Evolutionary conservation across 2,113 vertebrate species (phyloP).

Genomic region (Charina bottae): DNA sequence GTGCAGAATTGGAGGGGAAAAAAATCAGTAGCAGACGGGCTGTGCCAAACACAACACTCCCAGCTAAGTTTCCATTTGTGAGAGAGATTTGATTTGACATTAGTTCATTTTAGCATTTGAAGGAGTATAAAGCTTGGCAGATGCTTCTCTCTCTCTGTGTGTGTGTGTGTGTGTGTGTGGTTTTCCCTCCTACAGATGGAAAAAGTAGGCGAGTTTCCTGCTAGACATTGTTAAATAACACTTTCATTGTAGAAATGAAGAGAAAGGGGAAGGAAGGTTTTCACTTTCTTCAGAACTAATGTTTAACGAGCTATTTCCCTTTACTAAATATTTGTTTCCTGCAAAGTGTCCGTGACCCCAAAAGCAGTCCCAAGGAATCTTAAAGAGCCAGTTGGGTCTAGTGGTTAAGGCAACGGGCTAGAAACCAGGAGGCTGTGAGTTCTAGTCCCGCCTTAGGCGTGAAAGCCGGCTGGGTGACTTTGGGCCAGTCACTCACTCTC

Average conservation of each 20-base stretch:
- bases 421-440: too few relatives aligned
- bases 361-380: not conserved
- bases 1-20: constrained; percentile 24
- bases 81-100: constrained; percentile 68
- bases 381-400: too few relatives aligned
- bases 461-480: too few relatives aligned
- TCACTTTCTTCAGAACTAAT: constrained; percentile 62
- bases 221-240: constrained; percentile 61
- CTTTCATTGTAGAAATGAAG: constrained; percentile 62
- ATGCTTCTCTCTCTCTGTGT: constrained; percentile 23
- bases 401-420: too few relatives aligned
- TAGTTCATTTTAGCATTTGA: constrained; percentile 59
- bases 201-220: constrained; percentile 60
- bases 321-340: constrained; percentile 49
- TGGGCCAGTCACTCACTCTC: too few relatives aligned
- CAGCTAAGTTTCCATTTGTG: constrained; percentile 68
- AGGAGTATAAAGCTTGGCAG: constrained; percentile 65
- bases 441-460: too few relatives aligned
- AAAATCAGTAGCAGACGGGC: constrained; percentile 47
- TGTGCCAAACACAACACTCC: constrained; percentile 62
- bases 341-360: not conserved
- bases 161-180: too few relatives aligned
- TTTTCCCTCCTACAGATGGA: constrained; percentile 64
- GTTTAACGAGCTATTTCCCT: constrained; percentile 55
- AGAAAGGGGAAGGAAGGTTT: constrained; percentile 60